Conservation (phyloP, 2,797 vertebrate genomes). For the Sternarchorhynchus goeldii region DNA sequence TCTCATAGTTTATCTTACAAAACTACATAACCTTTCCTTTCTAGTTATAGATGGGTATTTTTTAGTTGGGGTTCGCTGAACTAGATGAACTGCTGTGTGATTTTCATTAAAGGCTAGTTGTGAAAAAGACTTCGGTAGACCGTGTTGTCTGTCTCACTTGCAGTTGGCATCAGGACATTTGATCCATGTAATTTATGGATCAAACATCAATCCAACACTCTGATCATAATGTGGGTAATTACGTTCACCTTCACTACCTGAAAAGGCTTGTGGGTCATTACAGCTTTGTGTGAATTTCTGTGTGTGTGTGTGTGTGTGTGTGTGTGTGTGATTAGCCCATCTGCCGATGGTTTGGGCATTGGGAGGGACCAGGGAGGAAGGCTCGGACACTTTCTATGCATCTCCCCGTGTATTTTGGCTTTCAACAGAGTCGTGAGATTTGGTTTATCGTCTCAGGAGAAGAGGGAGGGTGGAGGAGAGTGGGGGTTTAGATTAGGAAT, state of each 20-base stretch:
- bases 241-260: not conserved
- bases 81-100: too few relatives aligned
- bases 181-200: not conserved
- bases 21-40: too few relatives aligned
- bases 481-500: constrained; percentile 8
- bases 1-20: too few relatives aligned
- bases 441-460: constrained; percentile 27
- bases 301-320: not conserved
- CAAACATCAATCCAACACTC: too few relatives aligned
- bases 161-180: not conserved
- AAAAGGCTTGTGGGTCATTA: not conserved
- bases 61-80: too few relatives aligned
- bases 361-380: not conserved
- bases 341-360: constrained; percentile 8
- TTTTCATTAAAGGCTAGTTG: too few relatives aligned
- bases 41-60: too few relatives aligned
- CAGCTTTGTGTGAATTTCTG: not conserved
- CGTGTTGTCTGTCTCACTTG: too few relatives aligned
- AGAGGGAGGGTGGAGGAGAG: not conserved
- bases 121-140: too few relatives aligned
- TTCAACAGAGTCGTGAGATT: constrained; percentile 1
- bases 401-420: constrained; percentile 23
- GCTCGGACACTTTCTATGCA: not conserved
- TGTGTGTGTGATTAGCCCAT: constrained; percentile 26
- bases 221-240: too few relatives aligned